Percentiles rank a stretch among this genome's conserved stretches.
These are phyloP conservation scores for Bostrychus sinensis DNA, from an alignment of 2,113 vertebrate genomes.

Conservation along the genomic window DNA sequence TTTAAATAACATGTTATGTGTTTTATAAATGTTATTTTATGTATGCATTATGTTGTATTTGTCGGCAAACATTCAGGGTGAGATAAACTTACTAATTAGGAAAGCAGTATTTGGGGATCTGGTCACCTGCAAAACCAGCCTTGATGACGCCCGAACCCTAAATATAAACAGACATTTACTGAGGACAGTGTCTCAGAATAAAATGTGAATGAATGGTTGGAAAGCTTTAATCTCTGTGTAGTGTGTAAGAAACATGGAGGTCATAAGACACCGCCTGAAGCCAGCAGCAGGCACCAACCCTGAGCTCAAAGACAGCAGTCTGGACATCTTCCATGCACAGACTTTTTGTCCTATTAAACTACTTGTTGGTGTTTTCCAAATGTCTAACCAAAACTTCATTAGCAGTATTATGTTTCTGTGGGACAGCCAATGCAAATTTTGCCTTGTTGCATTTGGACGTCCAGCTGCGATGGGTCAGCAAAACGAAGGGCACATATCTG, in stretches of 20 bases:
- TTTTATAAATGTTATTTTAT: no score
- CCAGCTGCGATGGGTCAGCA: neutral
- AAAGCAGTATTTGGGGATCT: constrained; percentile 94
- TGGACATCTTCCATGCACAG: neutral
- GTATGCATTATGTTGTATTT: no score
- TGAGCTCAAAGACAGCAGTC: constrained; percentile 9
- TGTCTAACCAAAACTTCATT: no score
- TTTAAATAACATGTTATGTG: no score
- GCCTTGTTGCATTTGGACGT: neutral
- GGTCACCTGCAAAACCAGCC: constrained; percentile 92
- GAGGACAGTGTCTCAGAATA: neutral
- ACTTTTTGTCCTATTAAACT: no score
- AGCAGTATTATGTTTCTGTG: neutral
- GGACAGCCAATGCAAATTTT: neutral
- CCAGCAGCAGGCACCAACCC: constrained; percentile 20
- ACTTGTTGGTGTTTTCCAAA: no score
- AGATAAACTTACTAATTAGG: constrained; percentile 89
- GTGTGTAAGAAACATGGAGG: constrained; percentile 1
- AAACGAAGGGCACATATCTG: neutral
- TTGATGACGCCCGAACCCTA: constrained; percentile 92
- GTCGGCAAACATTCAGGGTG: neutral
- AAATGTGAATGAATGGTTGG: neutral
- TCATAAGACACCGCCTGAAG: constrained; percentile 74
- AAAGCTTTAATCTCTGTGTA: neutral
- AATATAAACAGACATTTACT: neutral